A percentile compares a stretch with the other conserved stretches of the same genome.
These are phyloP conservation scores for Matsumyia berberina DNA, from an alignment of 2,888 invertebrate species.

Conservation along the genomic window DNA sequence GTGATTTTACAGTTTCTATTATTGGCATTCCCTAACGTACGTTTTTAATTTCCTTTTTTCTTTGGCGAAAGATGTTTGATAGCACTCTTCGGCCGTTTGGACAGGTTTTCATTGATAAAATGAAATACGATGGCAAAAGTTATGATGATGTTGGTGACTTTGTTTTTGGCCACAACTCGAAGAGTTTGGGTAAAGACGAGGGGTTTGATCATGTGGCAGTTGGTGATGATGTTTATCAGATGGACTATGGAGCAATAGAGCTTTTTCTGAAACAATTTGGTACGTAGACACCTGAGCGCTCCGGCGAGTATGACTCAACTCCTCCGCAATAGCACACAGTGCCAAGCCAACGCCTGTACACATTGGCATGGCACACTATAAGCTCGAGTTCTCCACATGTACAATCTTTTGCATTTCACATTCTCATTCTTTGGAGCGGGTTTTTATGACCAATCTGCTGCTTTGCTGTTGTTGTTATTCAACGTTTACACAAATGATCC, in stretches of 20 bases:
- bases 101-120: conserved; percentile 73
- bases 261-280: background rate
- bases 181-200: no score
- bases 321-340: conserved; percentile 19
- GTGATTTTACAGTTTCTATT: conserved; percentile 51
- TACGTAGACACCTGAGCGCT: conserved; percentile 22
- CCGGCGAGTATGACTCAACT: conserved; percentile 30
- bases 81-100: conserved; percentile 20
- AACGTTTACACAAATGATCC: conserved; percentile 52
- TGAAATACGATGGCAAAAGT: conserved; percentile 14
- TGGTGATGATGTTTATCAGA: no score
- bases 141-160: background rate
- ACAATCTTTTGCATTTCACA: conserved; percentile 39
- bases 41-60: conserved; percentile 9
- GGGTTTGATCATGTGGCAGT: background rate
- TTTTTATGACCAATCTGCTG: conserved; percentile 37
- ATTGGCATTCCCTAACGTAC: conserved; percentile 55
- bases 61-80: conserved; percentile 36
- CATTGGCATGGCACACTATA: conserved; percentile 36
- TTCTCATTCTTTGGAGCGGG: conserved; percentile 56
- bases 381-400: conserved; percentile 4
- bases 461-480: conserved; percentile 31
- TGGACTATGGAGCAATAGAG: background rate
- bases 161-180: background rate
- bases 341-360: conserved; percentile 21